Base-by-base conservation (phyloP, 2,113 vertebrate species). In the Scopus umbretta region DNA sequence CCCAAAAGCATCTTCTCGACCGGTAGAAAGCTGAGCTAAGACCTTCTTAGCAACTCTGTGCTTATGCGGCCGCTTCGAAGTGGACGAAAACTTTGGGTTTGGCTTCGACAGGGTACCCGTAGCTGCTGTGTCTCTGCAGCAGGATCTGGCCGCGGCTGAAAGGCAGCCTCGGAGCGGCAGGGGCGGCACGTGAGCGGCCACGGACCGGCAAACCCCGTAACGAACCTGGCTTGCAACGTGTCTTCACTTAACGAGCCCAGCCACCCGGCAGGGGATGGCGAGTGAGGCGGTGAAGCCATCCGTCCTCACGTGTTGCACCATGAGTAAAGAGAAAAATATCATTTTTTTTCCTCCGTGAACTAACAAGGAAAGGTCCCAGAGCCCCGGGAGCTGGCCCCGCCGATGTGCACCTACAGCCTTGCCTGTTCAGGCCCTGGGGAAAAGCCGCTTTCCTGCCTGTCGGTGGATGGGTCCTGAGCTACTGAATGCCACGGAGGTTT, bases 201-300 rank as follows among this genome's bases (percentile, higher is more conserved):
- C 50, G 3, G 53, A 20, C 38, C 52, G 20, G 40, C 40, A 58
- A n/a, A 9, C 40, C 49, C 40, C 30, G 1, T 20, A 29, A n/a
- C 13, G 2, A 58, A 45, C 40, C 32, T 15, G 17, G 40, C 32
- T 75, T 45, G 6, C 53, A 45, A 18, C 36, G 2, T 4, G 6
- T 23, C 52, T 25, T 42, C 11, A 3, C 40, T 29, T 32, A 18
- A 18, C 6, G 11, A 38, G n/a, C 45, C 43, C 16, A 32, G 20
- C 16, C 21, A 52, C 19, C 16, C 3, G 7, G 10, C 36, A 7
- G 3, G 20, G 43, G n/a, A 49, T 1, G 3, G 34, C 3, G 11
- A 9, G 56, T 18, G 26, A 59, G 45, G 43, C 1, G 7, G 23
- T 40, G 19, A 52, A 84, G 53, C 16, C 16, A 5, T n/a, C 10